Base-by-base conservation (phyloP, 2,797 vertebrate genomes). In the Betta splendens region DNA sequence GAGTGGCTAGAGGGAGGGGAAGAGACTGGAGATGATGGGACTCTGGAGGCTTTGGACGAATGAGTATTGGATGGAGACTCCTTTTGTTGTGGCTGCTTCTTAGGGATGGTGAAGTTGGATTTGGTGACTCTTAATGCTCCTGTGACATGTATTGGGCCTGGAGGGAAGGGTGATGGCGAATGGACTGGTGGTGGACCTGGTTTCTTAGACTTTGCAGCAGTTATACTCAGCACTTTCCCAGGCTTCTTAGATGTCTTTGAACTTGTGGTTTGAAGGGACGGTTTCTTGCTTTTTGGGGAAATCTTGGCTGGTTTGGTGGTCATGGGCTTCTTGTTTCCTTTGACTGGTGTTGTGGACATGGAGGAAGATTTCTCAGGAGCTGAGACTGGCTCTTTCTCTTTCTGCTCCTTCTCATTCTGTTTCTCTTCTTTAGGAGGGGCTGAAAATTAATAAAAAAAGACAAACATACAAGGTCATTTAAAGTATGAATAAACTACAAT, bases 31-130 rank as follows among this genome's bases (percentile, higher is more conserved):
- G 83, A 71, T 10, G 88, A 47, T 3, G 85, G 25, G 32, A 84
- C 79, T 68, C 90, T 89, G 31, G 88, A 54, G 22, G 93, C 84
- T 1, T 85, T 36, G 23, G 39, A 68, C 0, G 77, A 52, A 35
- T 45, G 75, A 26, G 60, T 81, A 13, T 61, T 70, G 32, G 81
- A 62, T 3, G 46, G 18, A 25, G 70, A 5, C 1, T 92, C 91
- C 37, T 86, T 91, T 17, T 68, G 82, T 32, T 90, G 93, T 13
- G 42, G 83, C 53, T 86, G 93, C 77, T 94, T 94, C 84, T 94
- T 94, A 1, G 93, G 93, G 63, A 94, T 94, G 26, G 92, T 93
- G 39, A 92, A 94, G 76, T 79, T 92, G 17, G 90, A 91, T 77
- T 94, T 93, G 77, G 67, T 26, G 81, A 82, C 79, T 15, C 93